Base-by-base conservation (phyloP, 2,113 vertebrate species). In the Zosterops japonicus region DNA sequence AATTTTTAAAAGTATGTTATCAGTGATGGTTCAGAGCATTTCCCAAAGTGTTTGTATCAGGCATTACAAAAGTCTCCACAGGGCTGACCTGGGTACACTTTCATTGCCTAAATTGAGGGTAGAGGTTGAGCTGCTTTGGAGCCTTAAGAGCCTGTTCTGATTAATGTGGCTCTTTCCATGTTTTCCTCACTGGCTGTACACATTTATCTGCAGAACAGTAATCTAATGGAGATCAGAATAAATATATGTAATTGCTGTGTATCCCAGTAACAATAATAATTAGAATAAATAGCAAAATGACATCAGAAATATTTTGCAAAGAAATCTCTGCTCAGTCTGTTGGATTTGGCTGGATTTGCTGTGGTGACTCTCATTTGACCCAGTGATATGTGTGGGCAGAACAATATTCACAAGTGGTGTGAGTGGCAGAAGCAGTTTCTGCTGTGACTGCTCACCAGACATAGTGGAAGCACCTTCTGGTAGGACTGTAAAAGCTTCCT, bases 41-140 rank as follows among this genome's bases (percentile, higher is more conserved):
- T 95, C 53, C 42, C 14, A 3, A 28, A 42, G 41, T 3, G 1
- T 39, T 84, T 84, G 21, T 4, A 2, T 70, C 22, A 39, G 36
- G 21, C 33, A n/a, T 92, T 70, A 47, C 75, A 41, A 41, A 61
- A 87, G 39, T 41, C 53, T 79, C 29, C 27, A 8, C 41, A 44
- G 36, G 57, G 12, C 64, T 93, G 67, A 78, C 57, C 36, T 63
- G 57, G 65, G 80, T 33, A 50, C 3, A 5, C 36, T 71, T 63
- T 75, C 31, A 23, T 47, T 84, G 72, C 57, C 68, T 69, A n/a
- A 75, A 8, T 50, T 71, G 78, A 83, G 42, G 27, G 47, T 60
- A 69, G 83, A 87, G 33, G 46, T 18, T 93, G 69, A 82, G 35
- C 60, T 61, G 29, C 76, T 91, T 59, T 55, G 49, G 57, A 92